Base-by-base conservation (phyloP, 2,888 invertebrate genomes). In the Malthinus flaveolus region DNA sequence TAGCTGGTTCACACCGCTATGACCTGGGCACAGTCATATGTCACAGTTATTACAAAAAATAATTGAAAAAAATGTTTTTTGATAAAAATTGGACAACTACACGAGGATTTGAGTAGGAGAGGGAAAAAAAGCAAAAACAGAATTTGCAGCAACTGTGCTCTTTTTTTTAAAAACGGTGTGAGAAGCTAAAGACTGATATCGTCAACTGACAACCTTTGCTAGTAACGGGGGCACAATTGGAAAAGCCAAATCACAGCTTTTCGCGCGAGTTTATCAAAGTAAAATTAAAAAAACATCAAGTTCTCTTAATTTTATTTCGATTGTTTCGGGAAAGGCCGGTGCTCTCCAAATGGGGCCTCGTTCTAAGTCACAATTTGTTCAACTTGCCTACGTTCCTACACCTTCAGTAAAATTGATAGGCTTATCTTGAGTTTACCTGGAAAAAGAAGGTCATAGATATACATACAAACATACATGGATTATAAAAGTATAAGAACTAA, bases 1-100 rank as follows among this genome's bases (percentile, higher is more conserved):
- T 83, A 98, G 88, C 86, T 98, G 97, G 87, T 98, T 97, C 81
- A 98, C 94, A 79, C 97, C 98, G 85, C 96, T 97, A 87, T 98
- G 97, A 82, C 97, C 86, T 85, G 84, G 81, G 83, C 84, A 84
- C 81, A 84, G 82, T 81, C 80, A 82, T 82, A 83, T 15, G 83
- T 3, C 82, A 68, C 67, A 66, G 71, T 72, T 71, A 72, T 68
- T 64, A 63, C 54, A 53, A 57, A 49, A 46, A 44, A 33, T 32
- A 33, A 15, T 49, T 34, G 45, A 15, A 46, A 49, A 45, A 12
- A 12, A 31, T 46, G 23, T 23, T 23, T 3, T 3, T 23, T 23
- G 5, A n/a, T n/a, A 9, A 34, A 34, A 34, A 9, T 6, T n/a
- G 15, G n/a, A 15, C 7, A 15, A 44, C 13, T 23, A 44, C n/a